Percentiles rank a stretch among this genome's conserved stretches.
Evolutionary conservation across 2,888 invertebrate species (phyloP).

Genomic region (Cerceris ruficornis): DNA sequence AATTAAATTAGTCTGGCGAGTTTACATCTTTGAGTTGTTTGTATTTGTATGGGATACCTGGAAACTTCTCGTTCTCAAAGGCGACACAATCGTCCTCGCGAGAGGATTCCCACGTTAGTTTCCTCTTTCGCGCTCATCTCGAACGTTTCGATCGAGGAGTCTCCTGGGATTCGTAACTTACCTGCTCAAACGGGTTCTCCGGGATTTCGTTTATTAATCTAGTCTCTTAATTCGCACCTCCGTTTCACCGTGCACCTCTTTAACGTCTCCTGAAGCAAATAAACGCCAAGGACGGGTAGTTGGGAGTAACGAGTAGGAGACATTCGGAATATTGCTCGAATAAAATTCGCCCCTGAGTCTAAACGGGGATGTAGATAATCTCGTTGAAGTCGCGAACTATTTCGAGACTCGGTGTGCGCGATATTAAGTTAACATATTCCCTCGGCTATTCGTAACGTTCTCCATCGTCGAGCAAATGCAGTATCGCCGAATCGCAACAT

Average conservation of each 20-base stretch:
- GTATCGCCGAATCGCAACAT: conserved; percentile 11
- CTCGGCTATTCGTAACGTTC: conserved; percentile 3
- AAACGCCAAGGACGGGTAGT: conserved; percentile 9
- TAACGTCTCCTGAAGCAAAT: conserved; percentile 12
- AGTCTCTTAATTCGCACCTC: conserved; percentile 4
- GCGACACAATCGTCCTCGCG: too few species aligned
- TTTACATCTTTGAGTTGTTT: too few species aligned
- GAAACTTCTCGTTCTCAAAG: too few species aligned
- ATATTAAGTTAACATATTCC: too few species aligned
- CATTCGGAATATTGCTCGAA: conserved; percentile 36
- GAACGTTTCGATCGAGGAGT: conserved; percentile 3
- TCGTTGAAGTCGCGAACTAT: conserved; percentile 39
- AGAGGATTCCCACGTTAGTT: too few species aligned
- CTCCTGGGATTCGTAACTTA: neutral
- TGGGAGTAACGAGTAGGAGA: conserved; percentile 22
- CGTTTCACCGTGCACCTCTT: conserved; percentile 3
- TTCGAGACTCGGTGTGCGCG: conserved; percentile 1
- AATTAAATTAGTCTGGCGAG: too few species aligned
- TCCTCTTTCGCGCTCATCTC: neutral
- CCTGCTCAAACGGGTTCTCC: conserved; percentile 9
- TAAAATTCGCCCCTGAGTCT: conserved; percentile 17
- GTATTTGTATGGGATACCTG: too few species aligned
- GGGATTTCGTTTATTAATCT: conserved; percentile 27
- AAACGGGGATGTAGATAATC: conserved; percentile 11
- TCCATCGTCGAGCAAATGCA: neutral